phyloP scores from a whole-genome alignment of 2,113 vertebrate species.

The Rhabdornis inornatus region DNA sequence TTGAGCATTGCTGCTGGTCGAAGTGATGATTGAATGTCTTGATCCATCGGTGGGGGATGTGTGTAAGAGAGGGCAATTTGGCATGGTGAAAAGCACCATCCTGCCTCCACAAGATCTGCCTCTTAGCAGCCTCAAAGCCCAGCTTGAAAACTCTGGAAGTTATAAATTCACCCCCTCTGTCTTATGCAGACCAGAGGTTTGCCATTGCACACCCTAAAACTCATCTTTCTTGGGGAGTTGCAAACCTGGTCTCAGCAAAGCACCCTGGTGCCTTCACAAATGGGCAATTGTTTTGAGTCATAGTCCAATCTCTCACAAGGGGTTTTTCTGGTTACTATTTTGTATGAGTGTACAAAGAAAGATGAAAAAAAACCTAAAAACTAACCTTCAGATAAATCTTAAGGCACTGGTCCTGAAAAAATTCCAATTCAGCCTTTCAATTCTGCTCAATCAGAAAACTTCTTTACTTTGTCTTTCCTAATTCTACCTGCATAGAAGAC shows the following conservation, averaged over 20 bases:
- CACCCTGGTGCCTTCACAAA: neutral
- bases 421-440: neutral
- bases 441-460: neutral
- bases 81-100: neutral
- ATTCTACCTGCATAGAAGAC: neutral
- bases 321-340: neutral
- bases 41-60: rapidly evolving
- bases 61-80: neutral
- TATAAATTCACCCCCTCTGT: neutral
- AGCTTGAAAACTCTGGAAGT: neutral
- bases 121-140: neutral
- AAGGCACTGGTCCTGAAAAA: neutral
- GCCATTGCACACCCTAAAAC: neutral
- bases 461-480: neutral
- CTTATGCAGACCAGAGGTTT: neutral
- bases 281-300: neutral
- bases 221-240: neutral
- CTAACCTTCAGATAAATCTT: neutral
- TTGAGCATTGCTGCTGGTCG: neutral
- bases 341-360: neutral
- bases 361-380: neutral
- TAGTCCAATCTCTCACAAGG: neutral
- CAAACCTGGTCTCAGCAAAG: neutral
- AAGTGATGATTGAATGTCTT: neutral
- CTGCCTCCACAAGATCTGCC: neutral